phyloP scores from a whole-genome alignment of 2,113 vertebrate genomes.

The Beaufortia kweichowensis region DNA sequence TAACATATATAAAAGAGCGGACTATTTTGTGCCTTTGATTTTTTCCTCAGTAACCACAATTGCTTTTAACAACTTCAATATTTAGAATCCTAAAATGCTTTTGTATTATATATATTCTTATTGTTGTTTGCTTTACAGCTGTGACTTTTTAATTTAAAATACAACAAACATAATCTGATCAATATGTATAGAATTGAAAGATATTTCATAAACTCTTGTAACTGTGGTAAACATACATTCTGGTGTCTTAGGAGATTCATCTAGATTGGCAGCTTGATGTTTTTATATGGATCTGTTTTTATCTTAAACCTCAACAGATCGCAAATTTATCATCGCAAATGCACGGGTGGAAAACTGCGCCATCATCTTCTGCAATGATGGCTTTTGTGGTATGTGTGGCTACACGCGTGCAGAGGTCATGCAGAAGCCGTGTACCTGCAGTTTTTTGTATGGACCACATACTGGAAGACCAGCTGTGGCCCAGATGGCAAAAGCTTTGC shows the following conservation, averaged over 20 bases:
- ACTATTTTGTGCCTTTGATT: too few species aligned
- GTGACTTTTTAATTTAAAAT: too few species aligned
- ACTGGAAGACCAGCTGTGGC: conserved; percentile 79
- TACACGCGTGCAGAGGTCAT: conserved; percentile 89
- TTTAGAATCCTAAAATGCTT: too few species aligned
- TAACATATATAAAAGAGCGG: too few species aligned
- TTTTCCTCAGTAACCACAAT: too few species aligned
- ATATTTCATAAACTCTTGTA: neutral
- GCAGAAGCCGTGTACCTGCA: conserved; percentile 89
- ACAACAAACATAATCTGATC: too few species aligned
- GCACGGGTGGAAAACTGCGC: conserved; percentile 89
- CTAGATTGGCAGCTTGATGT: neutral
- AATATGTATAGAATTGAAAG: neutral
- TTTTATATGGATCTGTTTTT: neutral
- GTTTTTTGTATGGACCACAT: conserved; percentile 88
- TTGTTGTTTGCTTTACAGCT: neutral
- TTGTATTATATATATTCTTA: too few species aligned
- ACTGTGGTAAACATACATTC: neutral
- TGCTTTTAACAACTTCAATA: too few species aligned
- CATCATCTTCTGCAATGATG: conserved; percentile 93
- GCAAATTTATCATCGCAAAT: conserved; percentile 91
- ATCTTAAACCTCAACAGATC: conserved; percentile 68
- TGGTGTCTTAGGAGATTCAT: neutral
- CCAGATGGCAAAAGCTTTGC: conserved; percentile 86
- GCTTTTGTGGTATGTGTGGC: conserved; percentile 87